These are phyloP conservation scores for Lepus europaeus DNA, from an alignment of 2,113 vertebrate genomes.

Conservation along the genomic window DNA sequence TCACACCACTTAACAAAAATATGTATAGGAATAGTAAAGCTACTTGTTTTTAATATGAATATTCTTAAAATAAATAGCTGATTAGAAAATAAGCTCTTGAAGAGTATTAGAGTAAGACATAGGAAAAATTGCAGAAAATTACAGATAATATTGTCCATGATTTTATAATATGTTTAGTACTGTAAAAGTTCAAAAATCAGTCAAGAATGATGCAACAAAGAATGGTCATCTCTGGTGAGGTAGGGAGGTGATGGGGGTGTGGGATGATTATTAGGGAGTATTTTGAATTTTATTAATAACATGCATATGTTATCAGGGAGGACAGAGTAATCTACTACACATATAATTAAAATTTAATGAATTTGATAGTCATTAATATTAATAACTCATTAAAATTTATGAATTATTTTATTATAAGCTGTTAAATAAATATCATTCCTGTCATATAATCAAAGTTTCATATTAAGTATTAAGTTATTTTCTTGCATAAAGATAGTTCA, in stretches of 20 bases:
- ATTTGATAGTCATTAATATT: constrained; percentile 24
- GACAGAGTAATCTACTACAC: constrained; percentile 34
- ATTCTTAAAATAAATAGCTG: background rate
- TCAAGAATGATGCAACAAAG: background rate
- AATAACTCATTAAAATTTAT: constrained; percentile 65
- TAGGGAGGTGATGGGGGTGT: background rate
- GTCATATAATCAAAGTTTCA: constrained; percentile 17
- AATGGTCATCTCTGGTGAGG: background rate
- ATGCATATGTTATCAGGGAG: background rate
- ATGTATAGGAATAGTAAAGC: background rate
- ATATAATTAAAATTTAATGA: constrained; percentile 65
- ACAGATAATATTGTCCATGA: background rate
- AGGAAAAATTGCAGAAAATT: background rate
- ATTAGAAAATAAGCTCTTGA: background rate
- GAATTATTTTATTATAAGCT: constrained; percentile 18
- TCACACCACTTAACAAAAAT: background rate
- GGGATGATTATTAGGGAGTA: background rate
- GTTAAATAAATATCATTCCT: constrained; percentile 58
- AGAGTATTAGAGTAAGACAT: background rate
- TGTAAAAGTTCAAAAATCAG: background rate
- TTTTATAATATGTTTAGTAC: background rate
- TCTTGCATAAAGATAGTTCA: constrained; percentile 29
- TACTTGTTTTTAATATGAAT: background rate
- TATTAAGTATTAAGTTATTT: constrained; percentile 9
- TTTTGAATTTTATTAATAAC: constrained; percentile 49